A percentile compares a stretch with the other conserved stretches of the same genome.
These are phyloP conservation scores for Pitangus sulphuratus DNA, from an alignment of 2,797 vertebrate species.

Conservation along the genomic window DNA sequence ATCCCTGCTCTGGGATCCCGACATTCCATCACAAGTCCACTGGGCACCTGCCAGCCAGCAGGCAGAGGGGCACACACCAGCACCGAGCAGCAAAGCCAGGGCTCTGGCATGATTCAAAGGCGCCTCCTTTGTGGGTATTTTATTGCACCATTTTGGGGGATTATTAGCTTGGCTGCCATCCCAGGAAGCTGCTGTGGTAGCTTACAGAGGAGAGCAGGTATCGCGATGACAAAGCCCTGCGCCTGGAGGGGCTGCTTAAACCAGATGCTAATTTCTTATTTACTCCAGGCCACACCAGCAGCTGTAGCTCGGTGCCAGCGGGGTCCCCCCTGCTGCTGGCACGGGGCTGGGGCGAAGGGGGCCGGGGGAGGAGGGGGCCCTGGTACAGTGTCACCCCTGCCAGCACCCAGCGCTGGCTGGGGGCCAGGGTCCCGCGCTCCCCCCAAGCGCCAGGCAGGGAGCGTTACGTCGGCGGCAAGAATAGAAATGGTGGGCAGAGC, in stretches of 20 bases:
- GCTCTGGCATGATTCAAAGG: background rate
- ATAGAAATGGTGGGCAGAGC: conserved; percentile 72
- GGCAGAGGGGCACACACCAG: background rate
- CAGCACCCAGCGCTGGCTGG: background rate
- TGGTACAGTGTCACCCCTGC: background rate
- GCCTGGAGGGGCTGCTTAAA: conserved; percentile 23
- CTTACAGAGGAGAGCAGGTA: conserved; percentile 19
- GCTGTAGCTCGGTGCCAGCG: background rate
- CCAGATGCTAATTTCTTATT: conserved; percentile 37
- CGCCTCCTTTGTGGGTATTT: background rate
- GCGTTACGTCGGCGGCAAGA: conserved; percentile 47
- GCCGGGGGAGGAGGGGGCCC: background rate
- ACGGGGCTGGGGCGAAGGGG: rapidly evolving
- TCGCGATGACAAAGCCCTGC: background rate
- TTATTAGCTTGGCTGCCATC: conserved; percentile 54
- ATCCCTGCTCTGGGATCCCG: background rate
- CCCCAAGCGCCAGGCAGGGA: conserved; percentile 41
- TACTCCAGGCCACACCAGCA: background rate
- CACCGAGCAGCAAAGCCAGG: rapidly evolving
- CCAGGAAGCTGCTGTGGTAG: background rate
- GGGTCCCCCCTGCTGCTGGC: background rate
- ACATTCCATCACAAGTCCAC: background rate
- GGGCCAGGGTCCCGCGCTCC: conserved; percentile 53
- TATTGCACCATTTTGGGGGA: conserved; percentile 34
- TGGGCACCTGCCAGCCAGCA: background rate